A percentile compares a stretch with the other conserved stretches of the same genome.
These are phyloP conservation scores for Caenorhabditis elegans DNA, from an alignment of 1,140 invertebrate genomes.

Conservation along the genomic window WBcel235 BX284603.4:11550501-11551000, in stretches of 20 bases:
- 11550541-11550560: constrained; percentile 27
- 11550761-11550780: not conserved
- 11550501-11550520: constrained; percentile 34
- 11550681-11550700: constrained; percentile 37
- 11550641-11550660: constrained; percentile 13
- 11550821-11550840: not conserved
- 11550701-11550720: constrained; percentile 5
- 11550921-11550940: no score
- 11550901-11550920: no score
- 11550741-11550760: constrained; percentile 1
- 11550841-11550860: constrained; percentile 22
- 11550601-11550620: constrained; percentile 8
- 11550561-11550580: constrained; percentile 26
- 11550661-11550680: constrained; percentile 1
- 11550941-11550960: not conserved
- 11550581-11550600: not conserved
- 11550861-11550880: constrained; percentile 26
- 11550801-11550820: constrained; percentile 36
- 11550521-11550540: not conserved
- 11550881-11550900: no score
- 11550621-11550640: constrained; percentile 40
- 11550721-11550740: constrained; percentile 15
- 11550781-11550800: constrained; percentile 38
- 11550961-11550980: no score
- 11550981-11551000: no score